Base-by-base conservation (phyloP, 2,113 vertebrate genomes). In the Tychaedon coryphoeus region DNA sequence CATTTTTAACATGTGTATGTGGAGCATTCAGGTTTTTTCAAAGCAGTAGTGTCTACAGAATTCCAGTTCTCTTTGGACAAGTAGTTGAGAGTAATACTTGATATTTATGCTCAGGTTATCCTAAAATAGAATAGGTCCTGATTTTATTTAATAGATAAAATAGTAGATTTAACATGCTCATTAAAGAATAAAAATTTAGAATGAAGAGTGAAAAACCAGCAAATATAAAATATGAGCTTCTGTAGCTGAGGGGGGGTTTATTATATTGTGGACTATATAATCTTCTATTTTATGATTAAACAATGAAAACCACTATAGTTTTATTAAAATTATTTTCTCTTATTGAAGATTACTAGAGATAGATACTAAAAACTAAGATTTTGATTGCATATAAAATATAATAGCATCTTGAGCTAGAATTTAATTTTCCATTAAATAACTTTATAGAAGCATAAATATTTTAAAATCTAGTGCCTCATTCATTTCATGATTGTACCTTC, bases 401-500 rank as follows among this genome's bases (percentile, higher is more conserved):
- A 58, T 28, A 78, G 9, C 12, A 72, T 83, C 42, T 28, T 82
- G 40, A 92, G 19, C 83, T 42, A 87, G 82, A 95, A 64, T 69
- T 91, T 92, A 87, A 88, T 86, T 92, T 92, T 92, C 62, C 83
- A 66, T 67, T 78, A 69, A 76, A 89, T 51, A 76, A 40, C 61
- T 83, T 93, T 74, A 71, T 89, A 74, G 60, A 72, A 90, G 57
- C n/a, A 36, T 86, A 94, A 79, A 77, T 95, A 83, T 77, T 88
- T 86, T 58, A 62, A 96, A 79, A 45, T 74, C 6, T 38, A 61
- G 7, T 69, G 50, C 19, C 87, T 94, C 28, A 26, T 34, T 54
- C 62, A 60, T 73, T 72, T 92, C 12, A 40, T 36, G 5, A n/a
- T 72, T 19, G 31, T 48, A 48, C 42, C 56, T 88, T 53, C 33